Base-by-base conservation (phyloP, 2,113 vertebrate genomes). In the Ancistrus triradiatus region DNA sequence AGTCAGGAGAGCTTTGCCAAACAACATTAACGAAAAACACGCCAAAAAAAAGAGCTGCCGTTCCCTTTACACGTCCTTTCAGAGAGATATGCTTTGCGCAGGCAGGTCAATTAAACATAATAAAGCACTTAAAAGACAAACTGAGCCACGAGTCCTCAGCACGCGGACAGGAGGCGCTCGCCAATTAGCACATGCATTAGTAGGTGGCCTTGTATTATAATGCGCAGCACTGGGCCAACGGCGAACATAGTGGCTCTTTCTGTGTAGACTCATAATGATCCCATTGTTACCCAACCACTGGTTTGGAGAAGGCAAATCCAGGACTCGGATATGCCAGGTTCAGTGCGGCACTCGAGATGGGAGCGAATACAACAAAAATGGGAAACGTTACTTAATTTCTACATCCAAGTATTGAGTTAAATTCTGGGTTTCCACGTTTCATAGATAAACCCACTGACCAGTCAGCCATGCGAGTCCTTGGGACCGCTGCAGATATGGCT, bases 71-170 rank as follows among this genome's bases (percentile, higher is more conserved):
- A 70, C 59, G 60, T 73, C 75, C 47, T 66, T 40, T 78, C 78
- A 53, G 60, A 64, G 0, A 4, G 62, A 59, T 50, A 8, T 63
- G 68, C 73, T 78, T 71, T 76, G 46, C 15, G 55, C 37, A 74
- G 69, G 76, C 76, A 80, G 78, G 86, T 77, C 61, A 80, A 86
- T 83, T 79, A 83, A 80, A 83, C 71, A 78, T 63, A 66, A 66
- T 66, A 78, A 81, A 86, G 78, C 72, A 83, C 74, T 75, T 77
- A 78, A 58, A 44, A 62, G 66, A 73, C 70, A 58, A 63, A 74
- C 72, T 68, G 81, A 37, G 49, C 69, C 70, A 63, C 56, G 64
- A 60, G 56, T 76, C 71, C 78, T 74, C 52, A 57, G 71, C 63
- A 73, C 75, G 61, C 70, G 77, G 79, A 44, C 67, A 2, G 44